Evolutionary conservation across 2,888 invertebrate genomes (phyloP).

Genomic region (Galerucella pusilla): DNA sequence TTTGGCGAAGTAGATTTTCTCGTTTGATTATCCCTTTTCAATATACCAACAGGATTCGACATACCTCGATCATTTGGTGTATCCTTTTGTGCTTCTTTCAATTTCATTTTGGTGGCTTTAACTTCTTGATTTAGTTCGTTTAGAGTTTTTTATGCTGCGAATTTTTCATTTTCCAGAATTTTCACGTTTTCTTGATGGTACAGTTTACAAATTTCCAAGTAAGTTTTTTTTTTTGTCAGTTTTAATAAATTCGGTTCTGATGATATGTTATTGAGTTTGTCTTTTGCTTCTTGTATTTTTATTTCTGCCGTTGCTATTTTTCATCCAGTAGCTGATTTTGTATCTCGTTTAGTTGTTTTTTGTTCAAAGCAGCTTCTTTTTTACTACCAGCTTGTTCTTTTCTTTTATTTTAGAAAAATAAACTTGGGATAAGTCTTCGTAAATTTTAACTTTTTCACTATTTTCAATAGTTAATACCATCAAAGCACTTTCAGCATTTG

Average conservation of each 20-base stretch:
- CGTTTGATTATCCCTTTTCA: background rate
- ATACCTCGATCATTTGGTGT: background rate
- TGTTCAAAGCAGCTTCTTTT: background rate
- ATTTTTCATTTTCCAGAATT: background rate
- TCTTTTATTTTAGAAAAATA: background rate
- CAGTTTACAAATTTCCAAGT: background rate
- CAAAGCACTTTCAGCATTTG: background rate
- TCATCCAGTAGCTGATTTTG: background rate
- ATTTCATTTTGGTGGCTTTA: background rate
- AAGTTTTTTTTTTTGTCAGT: background rate
- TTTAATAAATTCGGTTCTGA: background rate
- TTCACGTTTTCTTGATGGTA: background rate
- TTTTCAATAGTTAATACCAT: background rate
- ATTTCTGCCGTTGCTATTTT: background rate
- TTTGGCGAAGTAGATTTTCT: background rate
- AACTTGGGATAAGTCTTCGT: background rate
- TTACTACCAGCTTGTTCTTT: background rate
- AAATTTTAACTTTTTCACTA: background rate
- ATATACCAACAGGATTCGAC: background rate
- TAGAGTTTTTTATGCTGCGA: background rate
- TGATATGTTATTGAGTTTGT: background rate
- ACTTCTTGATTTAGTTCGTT: background rate
- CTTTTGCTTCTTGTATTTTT: background rate
- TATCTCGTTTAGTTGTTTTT: background rate
- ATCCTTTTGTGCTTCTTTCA: background rate